These are phyloP conservation scores for Tipula vernalis DNA, from an alignment of 2,888 invertebrate species.

Conservation along the genomic window DNA sequence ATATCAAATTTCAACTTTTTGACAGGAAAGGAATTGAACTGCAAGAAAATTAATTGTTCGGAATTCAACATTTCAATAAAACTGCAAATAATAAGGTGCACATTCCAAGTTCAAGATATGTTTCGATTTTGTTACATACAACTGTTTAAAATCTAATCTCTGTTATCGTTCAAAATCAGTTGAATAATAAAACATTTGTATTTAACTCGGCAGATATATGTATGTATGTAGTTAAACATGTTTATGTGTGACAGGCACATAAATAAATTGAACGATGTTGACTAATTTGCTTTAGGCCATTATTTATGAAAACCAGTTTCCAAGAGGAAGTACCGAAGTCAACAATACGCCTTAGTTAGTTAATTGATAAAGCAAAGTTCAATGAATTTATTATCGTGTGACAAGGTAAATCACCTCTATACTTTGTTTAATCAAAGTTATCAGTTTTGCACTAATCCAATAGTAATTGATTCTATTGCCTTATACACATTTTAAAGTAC, in stretches of 20 bases:
- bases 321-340: background rate
- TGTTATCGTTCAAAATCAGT: background rate
- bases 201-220: background rate
- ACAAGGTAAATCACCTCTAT: background rate
- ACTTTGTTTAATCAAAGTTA: background rate
- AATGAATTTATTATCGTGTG: background rate
- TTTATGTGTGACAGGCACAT: background rate
- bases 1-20: background rate
- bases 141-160: background rate
- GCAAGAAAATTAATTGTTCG: background rate
- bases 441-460: background rate
- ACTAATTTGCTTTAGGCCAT: background rate
- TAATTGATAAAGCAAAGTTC: background rate
- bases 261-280: background rate
- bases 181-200: background rate
- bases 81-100: background rate
- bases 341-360: background rate
- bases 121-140: too few species aligned
- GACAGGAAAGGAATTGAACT: background rate
- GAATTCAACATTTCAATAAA: background rate
- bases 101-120: too few species aligned
- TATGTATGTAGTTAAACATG: too few species aligned
- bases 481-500: background rate
- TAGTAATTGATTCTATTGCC: too few species aligned
- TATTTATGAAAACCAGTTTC: background rate